Percentiles rank a stretch among this genome's conserved stretches.
phyloP scores from a whole-genome alignment of 2,888 invertebrate genomes.

The Strigamia transsilvanica region DNA sequence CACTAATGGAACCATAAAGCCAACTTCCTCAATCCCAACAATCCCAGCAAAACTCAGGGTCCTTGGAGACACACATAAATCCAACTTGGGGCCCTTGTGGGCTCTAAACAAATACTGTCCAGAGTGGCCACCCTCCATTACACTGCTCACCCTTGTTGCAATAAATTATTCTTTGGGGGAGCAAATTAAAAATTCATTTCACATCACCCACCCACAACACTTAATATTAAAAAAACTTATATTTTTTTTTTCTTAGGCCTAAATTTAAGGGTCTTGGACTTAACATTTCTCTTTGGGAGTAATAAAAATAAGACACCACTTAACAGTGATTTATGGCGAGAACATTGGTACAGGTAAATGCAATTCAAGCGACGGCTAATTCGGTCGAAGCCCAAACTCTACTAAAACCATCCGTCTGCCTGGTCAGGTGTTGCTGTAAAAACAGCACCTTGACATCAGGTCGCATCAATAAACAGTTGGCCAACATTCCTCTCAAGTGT shows the following conservation, averaged over 20 bases:
- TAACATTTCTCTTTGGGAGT: background rate
- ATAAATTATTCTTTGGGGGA: background rate
- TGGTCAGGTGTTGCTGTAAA: background rate
- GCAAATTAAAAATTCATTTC: background rate
- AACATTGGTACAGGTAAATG: background rate
- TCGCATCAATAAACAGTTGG: slow-evolving; percentile 3
- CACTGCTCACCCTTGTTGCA: background rate
- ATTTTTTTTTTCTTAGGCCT: too few species aligned
- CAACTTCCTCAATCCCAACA: background rate
- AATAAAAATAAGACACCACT: slow-evolving; percentile 9
- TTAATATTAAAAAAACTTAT: too few species aligned
- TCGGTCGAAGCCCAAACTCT: background rate
- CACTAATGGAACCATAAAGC: background rate
- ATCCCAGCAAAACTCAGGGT: background rate
- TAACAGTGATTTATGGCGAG: background rate
- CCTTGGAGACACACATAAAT: background rate
- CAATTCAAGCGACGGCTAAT: background rate
- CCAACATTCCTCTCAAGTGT: background rate
- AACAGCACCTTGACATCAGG: slow-evolving; percentile 4
- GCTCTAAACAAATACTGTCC: slow-evolving; percentile 6
- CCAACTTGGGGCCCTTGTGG: background rate
- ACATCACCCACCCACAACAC: background rate
- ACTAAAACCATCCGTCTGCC: background rate
- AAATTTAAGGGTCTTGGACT: too few species aligned
- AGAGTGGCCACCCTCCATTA: slow-evolving; percentile 20